A percentile compares a stretch with the other conserved stretches of the same genome.
phyloP scores from a whole-genome alignment of 2,113 vertebrate species.

The Lathamus discolor region DNA sequence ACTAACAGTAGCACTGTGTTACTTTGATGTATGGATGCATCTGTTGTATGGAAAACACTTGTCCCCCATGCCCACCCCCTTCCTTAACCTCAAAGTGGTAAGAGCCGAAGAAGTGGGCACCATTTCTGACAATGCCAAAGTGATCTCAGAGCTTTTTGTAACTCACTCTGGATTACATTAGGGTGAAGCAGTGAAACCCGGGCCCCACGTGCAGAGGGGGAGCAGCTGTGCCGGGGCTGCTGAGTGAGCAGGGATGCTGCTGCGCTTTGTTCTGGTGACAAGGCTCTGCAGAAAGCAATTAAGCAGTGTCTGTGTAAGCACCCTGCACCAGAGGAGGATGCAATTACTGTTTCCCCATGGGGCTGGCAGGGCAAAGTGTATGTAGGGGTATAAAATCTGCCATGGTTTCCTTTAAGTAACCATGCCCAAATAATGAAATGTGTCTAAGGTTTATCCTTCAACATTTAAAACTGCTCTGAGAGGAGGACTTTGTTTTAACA shows the following conservation, averaged over 20 bases:
- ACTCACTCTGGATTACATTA: neutral
- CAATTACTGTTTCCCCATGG: neutral
- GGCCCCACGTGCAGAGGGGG: neutral
- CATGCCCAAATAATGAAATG: neutral
- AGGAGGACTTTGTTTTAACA: neutral
- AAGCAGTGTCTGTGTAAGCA: conserved; percentile 44
- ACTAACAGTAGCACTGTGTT: neutral
- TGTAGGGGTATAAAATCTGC: neutral
- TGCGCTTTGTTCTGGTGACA: conserved; percentile 24
- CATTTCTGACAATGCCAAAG: neutral
- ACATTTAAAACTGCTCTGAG: neutral
- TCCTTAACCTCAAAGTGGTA: neutral
- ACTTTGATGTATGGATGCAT: neutral
- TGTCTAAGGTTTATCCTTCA: neutral
- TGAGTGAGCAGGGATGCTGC: conserved; percentile 45
- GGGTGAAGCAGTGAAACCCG: neutral
- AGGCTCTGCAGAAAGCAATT: conserved; percentile 52
- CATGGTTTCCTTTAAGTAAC: neutral
- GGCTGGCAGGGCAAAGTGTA: neutral
- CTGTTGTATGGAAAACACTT: neutral
- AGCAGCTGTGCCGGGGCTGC: conserved; percentile 21
- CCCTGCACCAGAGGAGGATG: neutral
- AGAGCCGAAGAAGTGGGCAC: neutral
- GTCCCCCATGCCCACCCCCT: neutral
- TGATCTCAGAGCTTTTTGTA: neutral